Percentiles rank a stretch among this genome's conserved stretches.
phyloP scores from a whole-genome alignment of 2,888 invertebrate genomes.

The Pheosia tremula region DNA sequence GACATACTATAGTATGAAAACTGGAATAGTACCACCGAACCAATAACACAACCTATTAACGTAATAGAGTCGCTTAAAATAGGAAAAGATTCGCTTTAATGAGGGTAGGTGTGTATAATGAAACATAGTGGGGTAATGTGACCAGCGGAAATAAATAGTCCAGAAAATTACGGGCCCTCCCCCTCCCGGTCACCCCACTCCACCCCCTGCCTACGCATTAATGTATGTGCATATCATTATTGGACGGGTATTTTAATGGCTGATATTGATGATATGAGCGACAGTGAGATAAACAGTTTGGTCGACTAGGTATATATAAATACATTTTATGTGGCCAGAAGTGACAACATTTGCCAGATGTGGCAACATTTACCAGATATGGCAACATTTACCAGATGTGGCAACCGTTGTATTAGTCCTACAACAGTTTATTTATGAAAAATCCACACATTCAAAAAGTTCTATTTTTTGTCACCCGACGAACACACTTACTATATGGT shows the following conservation, averaged over 20 bases:
- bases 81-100: conserved; percentile 37
- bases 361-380: no score
- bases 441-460: no score
- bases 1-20: no score
- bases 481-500: no score
- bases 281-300: not conserved
- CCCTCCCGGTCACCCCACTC: conserved; percentile 12
- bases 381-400: no score
- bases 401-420: no score
- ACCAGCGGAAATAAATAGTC: conserved; percentile 67
- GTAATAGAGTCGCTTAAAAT: conserved; percentile 11
- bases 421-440: no score
- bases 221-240: conserved; percentile 27
- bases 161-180: conserved; percentile 59
- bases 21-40: not conserved
- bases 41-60: conserved; percentile 8
- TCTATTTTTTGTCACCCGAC: no score
- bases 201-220: conserved; percentile 22
- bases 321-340: no score
- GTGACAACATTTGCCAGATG: no score
- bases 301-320: no score
- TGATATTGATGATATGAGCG: conserved; percentile 3
- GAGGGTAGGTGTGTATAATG: conserved; percentile 40
- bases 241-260: conserved; percentile 11
- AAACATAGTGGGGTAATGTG: conserved; percentile 56